Conservation (phyloP, 2,797 vertebrate genomes). For the Tokudaia tokunoshimensis region DNA sequence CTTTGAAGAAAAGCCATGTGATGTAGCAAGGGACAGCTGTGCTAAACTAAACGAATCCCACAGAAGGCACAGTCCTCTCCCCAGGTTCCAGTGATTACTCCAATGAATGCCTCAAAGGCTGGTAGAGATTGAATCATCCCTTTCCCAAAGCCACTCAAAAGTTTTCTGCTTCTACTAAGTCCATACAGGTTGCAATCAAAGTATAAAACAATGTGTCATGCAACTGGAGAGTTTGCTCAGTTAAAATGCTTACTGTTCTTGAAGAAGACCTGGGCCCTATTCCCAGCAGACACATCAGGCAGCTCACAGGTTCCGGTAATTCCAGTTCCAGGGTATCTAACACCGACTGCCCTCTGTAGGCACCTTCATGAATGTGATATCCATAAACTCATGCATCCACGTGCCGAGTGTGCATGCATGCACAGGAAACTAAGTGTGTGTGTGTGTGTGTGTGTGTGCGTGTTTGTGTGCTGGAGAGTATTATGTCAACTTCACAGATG, state of each 20-base stretch:
- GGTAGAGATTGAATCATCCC: constrained; percentile 27
- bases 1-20: constrained; percentile 67
- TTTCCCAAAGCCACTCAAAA: constrained; percentile 26
- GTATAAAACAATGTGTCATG: not conserved
- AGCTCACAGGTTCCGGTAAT: not conserved
- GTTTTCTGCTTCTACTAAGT: constrained; percentile 27
- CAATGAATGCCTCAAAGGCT: not conserved
- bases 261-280: not conserved
- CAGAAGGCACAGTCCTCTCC: constrained; percentile 71
- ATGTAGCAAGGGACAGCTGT: constrained; percentile 73
- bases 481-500: not conserved
- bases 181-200: not conserved
- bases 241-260: not conserved
- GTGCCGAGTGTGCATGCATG: not conserved
- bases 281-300: not conserved
- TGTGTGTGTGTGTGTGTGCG: too few relatives aligned
- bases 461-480: not conserved
- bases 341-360: not conserved
- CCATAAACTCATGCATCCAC: not conserved
- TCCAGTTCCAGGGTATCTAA: not conserved
- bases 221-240: not conserved
- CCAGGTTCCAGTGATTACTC: not conserved
- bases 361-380: not conserved
- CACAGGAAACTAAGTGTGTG: not conserved
- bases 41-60: constrained; percentile 75